Conservation (phyloP, 2,888 invertebrate species). For the Netelia melanura region DNA sequence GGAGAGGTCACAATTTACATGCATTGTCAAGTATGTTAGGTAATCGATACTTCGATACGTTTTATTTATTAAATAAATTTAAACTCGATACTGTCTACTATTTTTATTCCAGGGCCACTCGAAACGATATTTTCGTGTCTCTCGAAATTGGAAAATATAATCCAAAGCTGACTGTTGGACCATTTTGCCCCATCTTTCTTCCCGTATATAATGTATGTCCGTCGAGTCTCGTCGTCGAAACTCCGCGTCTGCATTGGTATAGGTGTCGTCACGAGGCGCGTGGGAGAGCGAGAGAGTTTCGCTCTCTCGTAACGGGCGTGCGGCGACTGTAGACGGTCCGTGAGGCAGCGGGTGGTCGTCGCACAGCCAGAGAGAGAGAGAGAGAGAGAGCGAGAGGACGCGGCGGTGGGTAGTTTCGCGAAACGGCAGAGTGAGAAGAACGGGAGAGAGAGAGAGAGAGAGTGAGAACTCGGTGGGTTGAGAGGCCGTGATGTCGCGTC, state of each 20-base stretch:
- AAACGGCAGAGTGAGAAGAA: conserved; percentile 15
- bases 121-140: not conserved
- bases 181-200: conserved; percentile 22
- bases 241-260: conserved; percentile 41
- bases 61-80: no score
- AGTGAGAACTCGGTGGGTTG: conserved; percentile 32
- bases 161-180: not conserved
- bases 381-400: conserved; percentile 36
- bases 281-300: conserved; percentile 53
- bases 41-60: no score
- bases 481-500: conserved; percentile 74
- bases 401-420: conserved; percentile 46
- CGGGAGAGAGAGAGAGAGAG: conserved; percentile 11
- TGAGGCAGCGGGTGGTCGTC: conserved; percentile 68
- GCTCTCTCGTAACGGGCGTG: conserved; percentile 67
- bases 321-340: conserved; percentile 64
- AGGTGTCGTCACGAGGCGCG: conserved; percentile 47
- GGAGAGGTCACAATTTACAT: no score
- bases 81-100: no score
- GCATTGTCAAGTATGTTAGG: no score
- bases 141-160: no score
- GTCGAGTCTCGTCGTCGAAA: conserved; percentile 19
- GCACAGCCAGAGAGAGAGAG: not conserved
- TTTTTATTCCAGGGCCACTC: no score
- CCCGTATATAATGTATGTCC: not conserved